A percentile compares a stretch with the other conserved stretches of the same genome.
phyloP scores from a whole-genome alignment of 1,140 invertebrate species.

The Nasonia vitripennis region DNA sequence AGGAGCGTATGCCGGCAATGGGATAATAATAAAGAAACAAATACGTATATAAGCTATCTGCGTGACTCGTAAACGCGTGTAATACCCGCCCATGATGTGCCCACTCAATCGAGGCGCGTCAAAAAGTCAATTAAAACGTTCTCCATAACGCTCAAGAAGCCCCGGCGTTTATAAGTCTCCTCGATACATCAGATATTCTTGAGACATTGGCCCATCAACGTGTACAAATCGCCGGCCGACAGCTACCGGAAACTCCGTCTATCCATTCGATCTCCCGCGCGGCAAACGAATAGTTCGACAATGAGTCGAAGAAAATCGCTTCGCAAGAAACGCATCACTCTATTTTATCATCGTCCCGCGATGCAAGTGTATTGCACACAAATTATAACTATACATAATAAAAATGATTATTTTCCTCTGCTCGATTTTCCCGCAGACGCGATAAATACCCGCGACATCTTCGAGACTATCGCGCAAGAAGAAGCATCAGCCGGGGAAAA shows the following conservation, averaged over 20 bases:
- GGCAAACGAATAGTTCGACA: slow-evolving; percentile 47
- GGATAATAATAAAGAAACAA: slow-evolving; percentile 35
- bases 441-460: neutral
- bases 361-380: neutral
- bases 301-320: slow-evolving; percentile 52
- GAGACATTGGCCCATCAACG: slow-evolving; percentile 47
- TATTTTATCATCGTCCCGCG: neutral
- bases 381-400: neutral
- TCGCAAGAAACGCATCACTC: slow-evolving; percentile 38
- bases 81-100: neutral
- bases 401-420: neutral
- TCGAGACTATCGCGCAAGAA: neutral
- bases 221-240: slow-evolving; percentile 42
- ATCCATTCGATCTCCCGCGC: slow-evolving; percentile 38
- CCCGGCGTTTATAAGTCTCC: neutral
- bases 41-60: slow-evolving; percentile 7
- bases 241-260: slow-evolving; percentile 51
- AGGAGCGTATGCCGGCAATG: neutral
- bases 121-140: slow-evolving; percentile 49
- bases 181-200: slow-evolving; percentile 45
- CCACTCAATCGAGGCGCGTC: slow-evolving; percentile 45
- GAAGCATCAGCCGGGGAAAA: neutral
- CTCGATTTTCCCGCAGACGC: neutral
- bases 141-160: neutral
- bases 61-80: slow-evolving; percentile 34